Evolutionary conservation across 2,888 invertebrate species (phyloP).

Genomic region (Glaucopsyche alexis): DNA sequence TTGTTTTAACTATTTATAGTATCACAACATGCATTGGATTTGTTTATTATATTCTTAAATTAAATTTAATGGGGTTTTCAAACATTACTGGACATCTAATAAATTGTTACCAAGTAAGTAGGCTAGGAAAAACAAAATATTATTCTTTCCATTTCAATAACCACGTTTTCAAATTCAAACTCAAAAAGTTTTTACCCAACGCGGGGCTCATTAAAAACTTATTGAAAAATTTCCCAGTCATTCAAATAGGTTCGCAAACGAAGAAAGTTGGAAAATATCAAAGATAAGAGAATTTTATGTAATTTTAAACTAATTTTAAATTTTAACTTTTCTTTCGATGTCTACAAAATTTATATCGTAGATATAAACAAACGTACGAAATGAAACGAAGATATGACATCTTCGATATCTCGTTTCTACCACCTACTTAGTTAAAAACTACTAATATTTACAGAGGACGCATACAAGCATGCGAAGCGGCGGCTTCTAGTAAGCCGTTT

Average conservation of each 20-base stretch:
- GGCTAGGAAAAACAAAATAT: conserved; percentile 11
- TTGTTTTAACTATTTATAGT: not conserved
- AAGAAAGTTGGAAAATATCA: conserved; percentile 19
- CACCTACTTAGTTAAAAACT: not conserved
- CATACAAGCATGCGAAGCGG: conserved; percentile 10
- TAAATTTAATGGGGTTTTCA: not conserved
- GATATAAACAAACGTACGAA: not conserved
- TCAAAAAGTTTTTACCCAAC: conserved; percentile 10
- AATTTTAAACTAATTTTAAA: not conserved
- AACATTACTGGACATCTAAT: not conserved
- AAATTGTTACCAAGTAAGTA: not conserved
- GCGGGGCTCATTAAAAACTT: conserved; percentile 24
- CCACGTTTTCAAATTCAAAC: conserved; percentile 8
- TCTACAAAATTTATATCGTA: not conserved
- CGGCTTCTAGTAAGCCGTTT: conserved; percentile 14
- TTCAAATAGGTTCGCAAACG: conserved; percentile 2
- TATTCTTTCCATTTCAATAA: conserved; percentile 9
- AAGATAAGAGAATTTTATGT: not conserved
- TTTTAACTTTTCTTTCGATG: not conserved
- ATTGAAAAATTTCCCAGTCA: conserved; percentile 14
- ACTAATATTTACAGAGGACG: conserved; percentile 10
- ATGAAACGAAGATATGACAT: not conserved
- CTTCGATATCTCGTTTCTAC: not conserved
- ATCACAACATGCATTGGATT: not conserved
- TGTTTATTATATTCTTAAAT: not conserved